Base-by-base conservation (phyloP, 2,888 invertebrate genomes). In the Alcis repandata region DNA sequence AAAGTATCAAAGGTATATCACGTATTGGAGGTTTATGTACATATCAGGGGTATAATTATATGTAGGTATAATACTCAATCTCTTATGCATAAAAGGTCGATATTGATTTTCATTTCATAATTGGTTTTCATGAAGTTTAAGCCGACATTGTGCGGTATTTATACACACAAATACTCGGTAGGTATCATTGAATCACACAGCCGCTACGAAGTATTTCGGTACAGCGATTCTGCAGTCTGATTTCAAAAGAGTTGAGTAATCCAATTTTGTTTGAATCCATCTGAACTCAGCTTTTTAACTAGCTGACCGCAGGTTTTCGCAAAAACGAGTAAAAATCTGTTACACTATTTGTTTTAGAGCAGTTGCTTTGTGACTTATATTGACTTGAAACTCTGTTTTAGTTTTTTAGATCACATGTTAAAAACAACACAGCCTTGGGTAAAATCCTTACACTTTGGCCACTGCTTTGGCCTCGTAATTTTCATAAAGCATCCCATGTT, bases 221-320 rank as follows among this genome's bases (percentile, higher is more conserved):
- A 22, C 41, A 43, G 54, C 15, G 27, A 32, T 43, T 43, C 13
- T 54, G 54, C 27, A 54, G 40, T 27, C 43, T 43, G 41, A 17
- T 54, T 54, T 11, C 6, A 43, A 43, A 54, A 54, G 41, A 27
- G 54, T 43, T 7, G 27, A 43, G 54, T 41, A 43, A 41, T 54
- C 41, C 17, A 13, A 54, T 54, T 54, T 22, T 54, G 19, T 54
- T 27, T 54, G 41, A 6, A 27, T 4, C 54, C 7, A 43, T 41
- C 40, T 54, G 54, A 27, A 54, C 27, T 11, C 27, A 15, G 32
- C 41, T 7, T 43, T 41, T 43, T 43, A 43, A 7, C 32, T 9
- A 40, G 32, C 13, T 15, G 41, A 53, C 53, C 15, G 17, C 54
- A 43, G 9, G 6, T 27, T 27, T 27, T 27, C 40, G 2, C 13